phyloP scores from a whole-genome alignment of 2,888 invertebrate genomes.

The Tholera decimalis region DNA sequence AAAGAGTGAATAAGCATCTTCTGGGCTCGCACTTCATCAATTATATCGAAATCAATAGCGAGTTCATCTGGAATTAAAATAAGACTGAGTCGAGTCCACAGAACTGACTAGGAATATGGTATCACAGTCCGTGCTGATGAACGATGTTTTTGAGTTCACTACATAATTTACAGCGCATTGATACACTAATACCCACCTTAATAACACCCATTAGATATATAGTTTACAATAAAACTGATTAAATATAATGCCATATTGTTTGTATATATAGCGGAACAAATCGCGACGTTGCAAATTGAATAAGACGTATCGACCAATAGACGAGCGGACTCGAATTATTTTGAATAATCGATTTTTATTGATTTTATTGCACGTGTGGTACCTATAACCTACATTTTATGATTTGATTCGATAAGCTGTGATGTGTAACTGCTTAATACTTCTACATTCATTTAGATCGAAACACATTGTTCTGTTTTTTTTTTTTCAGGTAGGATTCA shows the following conservation, averaged over 20 bases:
- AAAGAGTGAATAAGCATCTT: too few relatives aligned
- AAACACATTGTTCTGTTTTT: too few relatives aligned
- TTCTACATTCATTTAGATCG: conserved; percentile 20
- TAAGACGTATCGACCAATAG: conserved; percentile 60
- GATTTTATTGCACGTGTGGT: conserved; percentile 57
- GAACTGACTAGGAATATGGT: too few relatives aligned
- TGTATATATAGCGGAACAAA: conserved; percentile 54
- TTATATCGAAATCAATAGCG: too few relatives aligned
- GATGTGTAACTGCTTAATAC: conserved; percentile 36
- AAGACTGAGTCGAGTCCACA: too few relatives aligned
- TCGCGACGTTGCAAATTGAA: conserved; percentile 59
- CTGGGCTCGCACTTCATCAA: too few relatives aligned
- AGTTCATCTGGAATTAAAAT: too few relatives aligned
- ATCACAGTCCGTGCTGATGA: too few relatives aligned
- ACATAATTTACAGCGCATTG: too few relatives aligned
- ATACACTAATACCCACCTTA: background rate
- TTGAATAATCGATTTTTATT: conserved; percentile 65
- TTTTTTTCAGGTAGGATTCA: background rate
- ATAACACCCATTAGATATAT: conserved; percentile 30
- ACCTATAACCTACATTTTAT: conserved; percentile 65
- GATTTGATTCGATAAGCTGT: conserved; percentile 58
- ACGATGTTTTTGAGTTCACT: too few relatives aligned
- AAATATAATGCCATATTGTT: conserved; percentile 63
- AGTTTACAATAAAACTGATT: conserved; percentile 61
- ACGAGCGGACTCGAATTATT: conserved; percentile 48